Conservation (phyloP, 2,888 invertebrate genomes). For the Asteroscopus sphinx region DNA sequence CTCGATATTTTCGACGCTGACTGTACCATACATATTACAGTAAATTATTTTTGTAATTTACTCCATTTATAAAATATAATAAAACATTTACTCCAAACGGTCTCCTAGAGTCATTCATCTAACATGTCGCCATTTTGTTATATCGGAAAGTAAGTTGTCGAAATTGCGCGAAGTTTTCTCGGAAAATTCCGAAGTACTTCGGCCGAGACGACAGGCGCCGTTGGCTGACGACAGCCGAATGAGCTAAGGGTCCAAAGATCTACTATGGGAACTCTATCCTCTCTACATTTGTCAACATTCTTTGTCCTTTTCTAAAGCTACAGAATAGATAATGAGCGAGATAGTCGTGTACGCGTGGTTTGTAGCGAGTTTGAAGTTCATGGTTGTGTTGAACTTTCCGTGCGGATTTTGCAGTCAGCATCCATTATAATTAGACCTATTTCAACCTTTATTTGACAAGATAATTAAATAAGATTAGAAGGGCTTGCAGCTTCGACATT, state of each 20-base stretch:
- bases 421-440: conserved; percentile 62
- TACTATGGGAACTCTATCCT: conserved; percentile 59
- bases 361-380: conserved; percentile 39
- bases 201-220: conserved; percentile 62
- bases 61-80: background rate
- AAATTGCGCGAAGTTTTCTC: conserved; percentile 66
- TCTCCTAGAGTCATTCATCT: conserved; percentile 38
- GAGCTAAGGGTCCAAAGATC: conserved; percentile 49
- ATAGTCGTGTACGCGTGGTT: conserved; percentile 35
- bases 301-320: conserved; percentile 48
- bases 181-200: conserved; percentile 63
- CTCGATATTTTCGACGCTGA: no score
- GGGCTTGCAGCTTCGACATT: conserved; percentile 50
- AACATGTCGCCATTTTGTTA: conserved; percentile 52
- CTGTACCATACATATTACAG: background rate
- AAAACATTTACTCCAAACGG: conserved; percentile 25
- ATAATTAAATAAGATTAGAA: conserved; percentile 60
- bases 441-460: conserved; percentile 59
- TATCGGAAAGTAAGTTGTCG: conserved; percentile 55
- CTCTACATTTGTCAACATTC: conserved; percentile 33
- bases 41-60: background rate
- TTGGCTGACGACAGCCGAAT: conserved; percentile 65
- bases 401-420: conserved; percentile 35
- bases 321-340: conserved; percentile 37
- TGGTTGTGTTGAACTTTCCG: conserved; percentile 41